Conservation (phyloP, 2,888 invertebrate genomes). For the Phytoseiulus persimilis region DNA sequence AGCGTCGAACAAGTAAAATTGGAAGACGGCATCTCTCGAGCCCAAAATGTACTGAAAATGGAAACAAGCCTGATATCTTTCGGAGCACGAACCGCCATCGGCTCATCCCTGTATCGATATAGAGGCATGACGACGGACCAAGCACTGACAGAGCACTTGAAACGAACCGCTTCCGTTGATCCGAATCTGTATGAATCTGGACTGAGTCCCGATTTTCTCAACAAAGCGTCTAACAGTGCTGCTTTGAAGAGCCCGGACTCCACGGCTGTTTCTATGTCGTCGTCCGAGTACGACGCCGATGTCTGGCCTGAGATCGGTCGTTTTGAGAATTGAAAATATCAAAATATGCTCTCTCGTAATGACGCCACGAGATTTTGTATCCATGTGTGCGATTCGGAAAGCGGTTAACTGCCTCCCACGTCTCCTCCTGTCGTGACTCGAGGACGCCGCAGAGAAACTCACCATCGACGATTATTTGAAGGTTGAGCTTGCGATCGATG, state of each 20-base stretch:
- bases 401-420: too few species aligned
- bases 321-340: too few species aligned
- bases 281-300: neutral
- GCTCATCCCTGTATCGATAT: too few species aligned
- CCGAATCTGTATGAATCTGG: slow-evolving; percentile 15
- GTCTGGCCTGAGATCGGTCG: neutral
- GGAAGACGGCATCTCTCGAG: neutral
- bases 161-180: neutral
- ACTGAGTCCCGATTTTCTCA: neutral
- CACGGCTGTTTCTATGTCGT: neutral
- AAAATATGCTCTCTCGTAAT: too few species aligned
- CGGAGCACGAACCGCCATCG: too few species aligned
- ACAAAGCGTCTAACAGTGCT: neutral
- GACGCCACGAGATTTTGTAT: too few species aligned
- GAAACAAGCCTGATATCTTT: neutral
- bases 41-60: neutral
- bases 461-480: neutral
- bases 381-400: too few species aligned
- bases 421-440: too few species aligned
- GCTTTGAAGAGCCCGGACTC: neutral
- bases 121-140: too few species aligned
- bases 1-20: neutral
- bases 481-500: neutral
- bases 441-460: neutral
- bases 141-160: neutral